Evolutionary conservation across 2,797 vertebrate species (phyloP).

Genomic region (Adelosebastes latens): DNA sequence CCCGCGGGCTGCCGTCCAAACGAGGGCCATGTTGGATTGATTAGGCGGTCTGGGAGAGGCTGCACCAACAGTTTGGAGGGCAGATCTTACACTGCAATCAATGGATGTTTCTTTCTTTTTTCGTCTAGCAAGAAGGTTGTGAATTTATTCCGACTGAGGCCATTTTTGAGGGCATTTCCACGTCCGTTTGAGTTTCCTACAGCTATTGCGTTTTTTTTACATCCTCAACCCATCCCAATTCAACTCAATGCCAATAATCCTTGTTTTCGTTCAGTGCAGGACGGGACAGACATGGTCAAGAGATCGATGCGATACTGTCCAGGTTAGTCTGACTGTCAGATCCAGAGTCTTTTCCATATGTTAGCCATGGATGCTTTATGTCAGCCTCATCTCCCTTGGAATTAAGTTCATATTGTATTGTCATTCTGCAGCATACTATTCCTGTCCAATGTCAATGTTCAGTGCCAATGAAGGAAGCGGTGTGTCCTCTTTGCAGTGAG

Average conservation of each 20-base stretch:
- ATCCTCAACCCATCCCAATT: background rate
- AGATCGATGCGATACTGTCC: background rate
- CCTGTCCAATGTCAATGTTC: background rate
- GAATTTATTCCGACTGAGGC: background rate
- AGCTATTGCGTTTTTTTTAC: background rate
- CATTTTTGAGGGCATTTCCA: background rate
- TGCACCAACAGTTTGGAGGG: background rate
- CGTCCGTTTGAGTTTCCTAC: background rate
- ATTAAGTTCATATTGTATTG: background rate
- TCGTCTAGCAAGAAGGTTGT: background rate
- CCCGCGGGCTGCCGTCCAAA: constrained; percentile 10
- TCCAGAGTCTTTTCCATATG: background rate
- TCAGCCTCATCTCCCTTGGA: background rate
- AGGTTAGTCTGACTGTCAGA: background rate
- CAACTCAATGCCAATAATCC: background rate
- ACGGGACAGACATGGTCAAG: background rate
- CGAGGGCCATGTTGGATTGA: constrained; percentile 60
- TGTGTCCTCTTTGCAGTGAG: background rate
- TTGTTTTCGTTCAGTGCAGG: background rate
- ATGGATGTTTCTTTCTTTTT: background rate
- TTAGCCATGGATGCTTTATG: background rate
- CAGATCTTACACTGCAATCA: background rate
- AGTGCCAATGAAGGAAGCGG: background rate
- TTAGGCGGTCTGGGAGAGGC: constrained; percentile 36
- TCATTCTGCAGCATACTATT: background rate